Base-by-base conservation (phyloP, 2,113 vertebrate genomes). In the Crotalus viridis region DNA sequence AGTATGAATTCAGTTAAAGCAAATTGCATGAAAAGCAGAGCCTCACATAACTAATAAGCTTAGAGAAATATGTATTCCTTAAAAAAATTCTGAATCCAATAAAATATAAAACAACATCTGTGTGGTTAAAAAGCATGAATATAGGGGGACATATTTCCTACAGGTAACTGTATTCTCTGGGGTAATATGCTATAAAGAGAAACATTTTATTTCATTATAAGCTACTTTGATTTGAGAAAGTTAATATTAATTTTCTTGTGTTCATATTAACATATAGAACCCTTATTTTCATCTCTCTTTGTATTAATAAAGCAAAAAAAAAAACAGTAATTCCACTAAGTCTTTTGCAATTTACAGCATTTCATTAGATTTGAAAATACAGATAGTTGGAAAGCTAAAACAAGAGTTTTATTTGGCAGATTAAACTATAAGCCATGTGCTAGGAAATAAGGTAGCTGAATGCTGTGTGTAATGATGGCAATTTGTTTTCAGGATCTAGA, bases 11-110 rank as follows among this genome's bases (percentile, higher is more conserved):
- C 51, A 86, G 56, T 93, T 4, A 91, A 90, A 95, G 85, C 93
- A 95, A 94, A 93, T 94, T 96, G 93, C 94, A 96, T 95, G 92
- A 93, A 24, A 85, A 54, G 94, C 24, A 94, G 46, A 69, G 94
- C n/a, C 19, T 51, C 9, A 6, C 59, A 90, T 52, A 90, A 9
- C 8, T 90, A 13, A 90, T 10, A 64, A 51, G 13, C 24, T 19
- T 57, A 69, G 24, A 64, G 26, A 69, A n/a, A 59, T 24, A 89
- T 24, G 39, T 15, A 39, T 46, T 89, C 56, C 22, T 43, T 22
- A 24, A 5, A 48, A 33, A 51, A 24, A 57, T 52, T n/a, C 86
- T 43, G 24, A 57, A 46, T 22, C 10, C 17, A 55, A 9, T 43
- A 5, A n/a, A 91, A 90, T 69, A 52, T 85, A 57, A 93, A 85